Evolutionary conservation across 1,140 invertebrate genomes (phyloP).

Genomic region (Lasioglossum baleicum): DNA sequence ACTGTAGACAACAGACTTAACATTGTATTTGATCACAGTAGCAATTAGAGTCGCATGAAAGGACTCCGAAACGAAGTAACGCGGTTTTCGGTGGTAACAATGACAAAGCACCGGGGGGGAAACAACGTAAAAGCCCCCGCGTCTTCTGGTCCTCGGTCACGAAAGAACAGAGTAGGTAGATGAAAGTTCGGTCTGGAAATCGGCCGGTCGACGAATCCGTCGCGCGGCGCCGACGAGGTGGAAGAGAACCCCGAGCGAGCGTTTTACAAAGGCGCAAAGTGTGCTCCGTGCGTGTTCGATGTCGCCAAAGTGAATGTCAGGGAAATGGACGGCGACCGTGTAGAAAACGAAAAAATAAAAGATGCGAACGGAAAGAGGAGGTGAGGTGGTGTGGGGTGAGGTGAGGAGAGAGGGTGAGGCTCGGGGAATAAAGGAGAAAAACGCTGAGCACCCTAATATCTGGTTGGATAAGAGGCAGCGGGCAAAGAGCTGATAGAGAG

Average conservation of each 20-base stretch:
- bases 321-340: constrained; percentile 41
- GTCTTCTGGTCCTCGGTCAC: too few species aligned
- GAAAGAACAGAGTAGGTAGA: neutral
- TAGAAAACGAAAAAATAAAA: constrained; percentile 41
- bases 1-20: too few species aligned
- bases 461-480: constrained; percentile 8
- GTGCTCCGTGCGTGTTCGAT: constrained; percentile 36
- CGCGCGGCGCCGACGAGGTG: too few species aligned
- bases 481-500: neutral
- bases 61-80: too few species aligned
- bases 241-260: neutral
- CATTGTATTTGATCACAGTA: too few species aligned
- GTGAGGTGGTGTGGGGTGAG: neutral
- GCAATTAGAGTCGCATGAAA: too few species aligned
- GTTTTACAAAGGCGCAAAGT: constrained; percentile 26
- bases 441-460: constrained; percentile 40
- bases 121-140: too few species aligned
- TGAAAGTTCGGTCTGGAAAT: constrained; percentile 3
- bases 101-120: too few species aligned
- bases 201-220: neutral
- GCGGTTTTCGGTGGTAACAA: too few species aligned
- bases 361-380: neutral
- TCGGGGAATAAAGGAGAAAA: neutral
- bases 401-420: neutral
- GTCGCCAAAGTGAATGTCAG: constrained; percentile 40